Percentiles rank a stretch among this genome's conserved stretches.
Evolutionary conservation across 2,888 invertebrate species (phyloP).

Genomic region (Zeuzera pyrina): DNA sequence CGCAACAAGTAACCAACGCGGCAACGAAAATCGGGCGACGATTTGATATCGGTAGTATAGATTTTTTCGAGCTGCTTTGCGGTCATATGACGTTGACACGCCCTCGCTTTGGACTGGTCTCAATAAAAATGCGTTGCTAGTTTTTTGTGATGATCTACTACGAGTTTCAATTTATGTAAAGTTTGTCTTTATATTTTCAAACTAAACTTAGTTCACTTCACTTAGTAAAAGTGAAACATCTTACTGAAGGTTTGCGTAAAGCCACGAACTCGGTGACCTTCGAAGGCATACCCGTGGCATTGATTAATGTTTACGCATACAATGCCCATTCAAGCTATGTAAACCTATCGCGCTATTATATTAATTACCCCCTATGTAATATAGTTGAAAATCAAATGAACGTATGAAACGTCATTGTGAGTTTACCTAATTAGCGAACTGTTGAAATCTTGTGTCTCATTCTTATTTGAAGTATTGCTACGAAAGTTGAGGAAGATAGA

Average conservation of each 20-base stretch:
- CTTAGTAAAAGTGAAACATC: too few species aligned
- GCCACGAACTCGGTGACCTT: conserved; percentile 47
- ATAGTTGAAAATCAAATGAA: conserved; percentile 33
- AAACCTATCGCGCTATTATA: conserved; percentile 24
- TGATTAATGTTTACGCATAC: conserved; percentile 63
- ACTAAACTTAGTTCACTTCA: too few species aligned
- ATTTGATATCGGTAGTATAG: conserved; percentile 17
- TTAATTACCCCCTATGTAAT: conserved; percentile 24
- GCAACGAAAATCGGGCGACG: conserved; percentile 21
- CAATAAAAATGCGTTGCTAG: too few species aligned
- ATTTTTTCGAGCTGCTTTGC: too few species aligned
- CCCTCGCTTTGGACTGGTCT: conserved; percentile 19
- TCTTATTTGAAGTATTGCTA: conserved; percentile 29
- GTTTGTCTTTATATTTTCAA: too few species aligned
- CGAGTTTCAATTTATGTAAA: too few species aligned
- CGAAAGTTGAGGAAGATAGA: conserved; percentile 32
- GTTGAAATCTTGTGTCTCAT: conserved; percentile 44
- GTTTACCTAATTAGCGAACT: conserved; percentile 53
- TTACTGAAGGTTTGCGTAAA: conserved; percentile 29
- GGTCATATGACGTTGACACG: conserved; percentile 30
- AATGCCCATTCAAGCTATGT: conserved; percentile 48
- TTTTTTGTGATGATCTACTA: too few species aligned
- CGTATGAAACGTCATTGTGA: conserved; percentile 31
- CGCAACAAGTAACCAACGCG: conserved; percentile 11
- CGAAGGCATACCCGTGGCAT: conserved; percentile 53